These are phyloP conservation scores for Sebastes vulpes DNA, from an alignment of 2,797 vertebrate genomes.

Conservation along the genomic window DNA sequence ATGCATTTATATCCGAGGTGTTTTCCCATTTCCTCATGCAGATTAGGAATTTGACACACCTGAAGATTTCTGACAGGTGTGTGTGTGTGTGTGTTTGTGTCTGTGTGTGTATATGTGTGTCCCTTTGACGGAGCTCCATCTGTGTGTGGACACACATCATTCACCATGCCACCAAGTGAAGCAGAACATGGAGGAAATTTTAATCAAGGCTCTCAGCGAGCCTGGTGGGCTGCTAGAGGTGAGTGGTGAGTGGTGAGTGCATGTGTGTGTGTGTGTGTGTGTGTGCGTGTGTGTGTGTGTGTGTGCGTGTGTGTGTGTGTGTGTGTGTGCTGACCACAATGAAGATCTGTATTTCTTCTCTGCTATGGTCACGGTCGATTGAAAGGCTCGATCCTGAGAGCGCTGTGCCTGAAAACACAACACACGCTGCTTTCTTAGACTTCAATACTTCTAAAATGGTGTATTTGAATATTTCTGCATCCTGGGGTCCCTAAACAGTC, in stretches of 20 bases:
- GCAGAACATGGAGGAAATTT: constrained; percentile 80
- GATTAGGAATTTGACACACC: constrained; percentile 69
- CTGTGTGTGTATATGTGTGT: not conserved
- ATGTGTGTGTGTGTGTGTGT: constrained; percentile 15
- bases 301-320: too few relatives aligned
- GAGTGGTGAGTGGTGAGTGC: not conserved
- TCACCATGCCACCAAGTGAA: constrained; percentile 65
- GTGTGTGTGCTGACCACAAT: too few relatives aligned
- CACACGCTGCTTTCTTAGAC: too few relatives aligned
- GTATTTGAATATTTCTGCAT: too few relatives aligned
- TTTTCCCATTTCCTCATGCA: constrained; percentile 73
- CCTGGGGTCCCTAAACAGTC: too few relatives aligned
- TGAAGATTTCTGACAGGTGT: constrained; percentile 51
- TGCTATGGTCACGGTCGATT: too few relatives aligned
- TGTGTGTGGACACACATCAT: constrained; percentile 73
- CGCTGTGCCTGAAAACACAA: too few relatives aligned
- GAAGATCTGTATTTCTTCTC: too few relatives aligned
- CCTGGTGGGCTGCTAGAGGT: constrained; percentile 37
- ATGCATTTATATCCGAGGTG: constrained; percentile 53
- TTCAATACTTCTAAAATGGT: too few relatives aligned
- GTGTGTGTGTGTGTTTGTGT: constrained; percentile 8
- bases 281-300: not conserved
- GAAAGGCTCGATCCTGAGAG: too few relatives aligned
- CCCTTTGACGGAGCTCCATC: constrained; percentile 43
- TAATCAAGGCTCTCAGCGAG: constrained; percentile 83